Evolutionary conservation across 2,797 vertebrate genomes (phyloP), one percentile per base, ranked within the genome.

Genomic region (Jordanella pulchra): DNA sequence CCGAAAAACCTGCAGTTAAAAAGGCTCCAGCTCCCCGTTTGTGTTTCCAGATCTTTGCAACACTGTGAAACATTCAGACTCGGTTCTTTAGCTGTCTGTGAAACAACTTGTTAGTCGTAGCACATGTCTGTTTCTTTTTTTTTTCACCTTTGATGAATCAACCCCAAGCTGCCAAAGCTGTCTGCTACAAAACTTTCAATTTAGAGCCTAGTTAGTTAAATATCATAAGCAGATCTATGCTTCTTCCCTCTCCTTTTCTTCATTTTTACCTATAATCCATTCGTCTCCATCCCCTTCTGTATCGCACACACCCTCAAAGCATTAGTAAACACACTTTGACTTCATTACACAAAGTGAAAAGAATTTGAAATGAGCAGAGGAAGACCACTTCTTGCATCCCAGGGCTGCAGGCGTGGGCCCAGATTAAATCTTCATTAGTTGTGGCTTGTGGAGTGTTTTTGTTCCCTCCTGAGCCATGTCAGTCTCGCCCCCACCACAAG

Each of bases 1-100:
- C 86, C 53, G 72, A 90, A 91, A 91, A 92, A 88, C 88, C 86
- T 88, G 83, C 85, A 89, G 91, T 91, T 91, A 91, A 89, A 91
- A 64, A 42, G 87, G 86, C 86, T 89, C 78, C 87, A 50, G 83
- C 75, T 60, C 85, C 82, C 82, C 65, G 67, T 86, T 88, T 86
- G 83, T 83, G 86, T 42, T 84, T 90, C 85, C 79, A 81, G 79
- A 91, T 91, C 87, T 88, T 77, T 56, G 84, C 86, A 89, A 84
- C 86, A 77, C 87, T 86, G 79, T 72, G 85, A 89, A 91, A 89
- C 86, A 84, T 86, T 89, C 90, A 80, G 87, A 84, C 77, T 73
- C 74, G 44, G 60, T 64, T 64, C 39, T 35, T 23, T 79, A 73
- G 80, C 79, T 55, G 78, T 84, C 85, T 86, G 86, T 83, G 85